Conservation (phyloP, 2,888 invertebrate species). For the Galerucella pusilla region DNA sequence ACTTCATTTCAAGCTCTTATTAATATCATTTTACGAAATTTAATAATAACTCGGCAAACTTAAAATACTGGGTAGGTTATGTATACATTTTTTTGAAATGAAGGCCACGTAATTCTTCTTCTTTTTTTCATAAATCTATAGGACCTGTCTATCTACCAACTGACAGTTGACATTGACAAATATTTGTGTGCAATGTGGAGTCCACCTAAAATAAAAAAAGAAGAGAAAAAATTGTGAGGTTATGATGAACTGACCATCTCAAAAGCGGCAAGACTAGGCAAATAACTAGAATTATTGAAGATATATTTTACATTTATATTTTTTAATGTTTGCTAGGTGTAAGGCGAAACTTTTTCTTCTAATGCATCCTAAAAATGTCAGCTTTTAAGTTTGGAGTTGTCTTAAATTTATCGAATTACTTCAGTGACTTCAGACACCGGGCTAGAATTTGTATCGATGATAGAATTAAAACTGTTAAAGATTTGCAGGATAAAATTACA, state of each 20-base stretch:
- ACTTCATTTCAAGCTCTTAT: neutral
- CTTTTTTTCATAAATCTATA: neutral
- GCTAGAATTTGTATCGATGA: slow-evolving; percentile 39
- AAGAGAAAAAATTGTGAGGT: neutral
- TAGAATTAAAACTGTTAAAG: slow-evolving; percentile 35
- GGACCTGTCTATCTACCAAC: too few species aligned
- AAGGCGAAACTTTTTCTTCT: neutral
- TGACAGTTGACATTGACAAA: too few species aligned
- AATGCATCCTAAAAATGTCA: neutral
- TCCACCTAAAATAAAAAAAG: neutral
- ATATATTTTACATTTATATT: too few species aligned
- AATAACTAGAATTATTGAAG: too few species aligned
- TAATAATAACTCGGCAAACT: too few species aligned
- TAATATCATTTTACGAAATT: neutral
- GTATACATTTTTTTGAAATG: neutral
- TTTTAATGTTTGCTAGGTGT: too few species aligned
- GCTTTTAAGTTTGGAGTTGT: slow-evolving; percentile 16
- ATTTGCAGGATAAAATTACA: slow-evolving; percentile 37
- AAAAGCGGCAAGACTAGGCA: too few species aligned
- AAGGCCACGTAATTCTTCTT: slow-evolving; percentile 9
- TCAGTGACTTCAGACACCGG: slow-evolving; percentile 39
- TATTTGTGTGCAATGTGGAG: too few species aligned
- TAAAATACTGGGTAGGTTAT: neutral
- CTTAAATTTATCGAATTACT: slow-evolving; percentile 40
- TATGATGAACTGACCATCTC: neutral